Base-by-base conservation (phyloP, 1,140 invertebrate species). In the Orius insidiosus region DNA sequence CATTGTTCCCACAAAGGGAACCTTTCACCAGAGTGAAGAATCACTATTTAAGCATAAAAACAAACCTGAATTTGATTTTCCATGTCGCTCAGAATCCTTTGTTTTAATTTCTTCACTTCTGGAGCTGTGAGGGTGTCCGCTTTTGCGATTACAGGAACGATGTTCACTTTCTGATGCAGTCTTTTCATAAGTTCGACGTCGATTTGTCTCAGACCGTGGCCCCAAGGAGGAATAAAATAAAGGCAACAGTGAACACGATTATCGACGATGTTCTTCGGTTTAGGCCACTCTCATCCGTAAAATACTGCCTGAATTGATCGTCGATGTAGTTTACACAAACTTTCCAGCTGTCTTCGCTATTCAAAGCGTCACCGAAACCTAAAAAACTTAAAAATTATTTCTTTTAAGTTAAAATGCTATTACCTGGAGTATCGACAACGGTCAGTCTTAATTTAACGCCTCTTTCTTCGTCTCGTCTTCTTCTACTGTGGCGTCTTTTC, bases 61-160 rank as follows among this genome's bases (percentile, higher is more conserved):
- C 24, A 3, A 24, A 85, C 83, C 67, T 85, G 82, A 63, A 88
- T 86, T 56, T 83, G 75, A 61, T 86, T 69, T 44, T 82, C 80
- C 34, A 88, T 71, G 59, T 87, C 83, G 45, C 72, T 69, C 5
- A 86, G 62, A 49, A 87, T 80, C 51, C 78, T 75, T 53, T 85
- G 74, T 63, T 98, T 98, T 43, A 98, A 72, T 59, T 80, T 80
- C 53, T 76, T 76, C 38, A 94, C 77, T 69, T 98, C 93, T 30
- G 75, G 67, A 13, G 81, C 73, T 1, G 92, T 98, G 10, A 98
- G 68, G 5, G 88, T 93, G 61, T 99, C 95, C 1, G 95, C 88
- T 68, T 98, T 99, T 3, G 90, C 92, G 57, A 98, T 94, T 0
- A 98, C 80, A 38, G 95, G 88, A 11, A 99, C 89, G 45, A 98